Evolutionary conservation across 2,113 vertebrate genomes (phyloP).

Genomic region (Aphyosemion australe): DNA sequence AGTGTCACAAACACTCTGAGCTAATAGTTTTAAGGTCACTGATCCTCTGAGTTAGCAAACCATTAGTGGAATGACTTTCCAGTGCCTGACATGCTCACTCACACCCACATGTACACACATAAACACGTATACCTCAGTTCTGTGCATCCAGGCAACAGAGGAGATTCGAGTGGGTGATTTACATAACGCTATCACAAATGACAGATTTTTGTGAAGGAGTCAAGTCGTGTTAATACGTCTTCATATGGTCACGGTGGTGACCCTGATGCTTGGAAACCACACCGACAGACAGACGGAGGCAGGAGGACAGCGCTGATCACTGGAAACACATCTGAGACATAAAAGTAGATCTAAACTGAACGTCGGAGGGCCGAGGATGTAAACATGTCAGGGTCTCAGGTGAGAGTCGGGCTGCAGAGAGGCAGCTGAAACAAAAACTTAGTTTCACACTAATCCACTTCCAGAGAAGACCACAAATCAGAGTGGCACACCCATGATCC

Average conservation of each 20-base stretch:
- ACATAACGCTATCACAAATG: slow-evolving; percentile 38
- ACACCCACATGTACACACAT: slow-evolving; percentile 46
- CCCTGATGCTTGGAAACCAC: slow-evolving; percentile 18
- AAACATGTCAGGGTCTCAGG: slow-evolving; percentile 15
- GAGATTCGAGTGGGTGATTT: slow-evolving; percentile 44
- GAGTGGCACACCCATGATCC: slow-evolving; percentile 7
- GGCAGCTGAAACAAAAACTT: slow-evolving; percentile 11
- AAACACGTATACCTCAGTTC: slow-evolving; percentile 46
- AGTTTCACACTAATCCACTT: no score
- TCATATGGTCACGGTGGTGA: slow-evolving; percentile 13
- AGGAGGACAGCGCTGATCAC: slow-evolving; percentile 17
- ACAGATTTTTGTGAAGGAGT: slow-evolving; percentile 47
- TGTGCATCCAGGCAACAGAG: slow-evolving; percentile 22
- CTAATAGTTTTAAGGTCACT: slow-evolving; percentile 56
- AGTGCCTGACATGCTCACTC: slow-evolving; percentile 46
- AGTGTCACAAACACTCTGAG: slow-evolving; percentile 50
- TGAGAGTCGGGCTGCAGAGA: slow-evolving; percentile 2
- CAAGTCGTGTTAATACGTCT: slow-evolving; percentile 34
- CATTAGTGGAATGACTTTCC: slow-evolving; percentile 57
- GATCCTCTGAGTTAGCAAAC: slow-evolving; percentile 43
- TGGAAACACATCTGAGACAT: slow-evolving; percentile 43
- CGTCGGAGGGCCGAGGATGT: slow-evolving; percentile 19
- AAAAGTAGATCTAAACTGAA: slow-evolving; percentile 26
- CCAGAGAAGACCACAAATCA: not conserved
- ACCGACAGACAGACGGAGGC: slow-evolving; percentile 27